phyloP scores from a whole-genome alignment of 2,797 vertebrate genomes.

The Platyrinchus mystaceus region DNA sequence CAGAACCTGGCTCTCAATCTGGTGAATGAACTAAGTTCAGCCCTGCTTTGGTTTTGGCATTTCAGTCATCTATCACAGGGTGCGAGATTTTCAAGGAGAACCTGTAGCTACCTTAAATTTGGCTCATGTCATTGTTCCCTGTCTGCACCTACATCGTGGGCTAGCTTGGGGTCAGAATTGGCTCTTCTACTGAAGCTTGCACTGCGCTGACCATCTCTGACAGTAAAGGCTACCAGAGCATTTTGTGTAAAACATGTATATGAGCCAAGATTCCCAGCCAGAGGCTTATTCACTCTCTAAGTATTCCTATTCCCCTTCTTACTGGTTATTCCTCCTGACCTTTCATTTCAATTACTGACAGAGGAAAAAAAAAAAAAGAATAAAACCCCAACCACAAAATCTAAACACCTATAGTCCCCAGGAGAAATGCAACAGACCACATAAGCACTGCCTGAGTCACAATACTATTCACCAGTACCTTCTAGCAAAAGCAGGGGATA shows the following conservation, averaged over 20 bases:
- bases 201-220: neutral
- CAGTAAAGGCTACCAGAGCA: neutral
- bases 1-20: neutral
- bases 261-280: neutral
- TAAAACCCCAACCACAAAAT: neutral
- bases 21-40: neutral
- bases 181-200: neutral
- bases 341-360: neutral
- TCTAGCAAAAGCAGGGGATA: neutral
- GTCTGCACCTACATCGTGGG: neutral
- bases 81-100: neutral
- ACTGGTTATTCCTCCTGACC: neutral
- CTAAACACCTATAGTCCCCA: neutral
- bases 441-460: neutral
- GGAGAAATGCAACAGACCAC: neutral
- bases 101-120: neutral
- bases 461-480: neutral
- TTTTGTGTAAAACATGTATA: neutral
- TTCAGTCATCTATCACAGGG: neutral
- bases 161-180: neutral
- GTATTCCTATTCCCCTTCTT: neutral
- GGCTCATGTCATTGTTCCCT: neutral
- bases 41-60: neutral
- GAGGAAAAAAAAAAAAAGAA: rapidly evolving
- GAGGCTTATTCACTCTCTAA: neutral